Evolutionary conservation across 2,888 invertebrate genomes (phyloP).

Genomic region (Augiades crinisus): DNA sequence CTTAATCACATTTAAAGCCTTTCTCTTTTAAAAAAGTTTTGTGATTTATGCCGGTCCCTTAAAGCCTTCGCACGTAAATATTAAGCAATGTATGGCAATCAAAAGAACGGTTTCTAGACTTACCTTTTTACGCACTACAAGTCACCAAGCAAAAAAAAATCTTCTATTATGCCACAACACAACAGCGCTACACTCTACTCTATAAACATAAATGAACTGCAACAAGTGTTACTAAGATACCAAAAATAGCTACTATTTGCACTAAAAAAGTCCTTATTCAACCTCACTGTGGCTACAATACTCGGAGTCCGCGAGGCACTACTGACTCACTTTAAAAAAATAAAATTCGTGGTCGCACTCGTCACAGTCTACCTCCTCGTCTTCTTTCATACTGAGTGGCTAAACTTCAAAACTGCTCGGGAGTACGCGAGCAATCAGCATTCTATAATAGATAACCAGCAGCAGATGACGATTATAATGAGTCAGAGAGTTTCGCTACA

Average conservation of each 20-base stretch:
- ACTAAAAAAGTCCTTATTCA: neutral
- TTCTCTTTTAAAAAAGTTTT: no score
- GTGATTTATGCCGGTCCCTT: no score
- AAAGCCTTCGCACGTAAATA: no score
- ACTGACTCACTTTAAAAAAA: constrained; percentile 26
- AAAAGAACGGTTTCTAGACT: no score
- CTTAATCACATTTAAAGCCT: no score
- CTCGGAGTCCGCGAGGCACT: neutral
- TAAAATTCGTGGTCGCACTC: constrained; percentile 24
- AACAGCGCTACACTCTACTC: constrained; percentile 8
- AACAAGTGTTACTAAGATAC: constrained; percentile 15
- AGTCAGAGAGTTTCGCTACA: no score
- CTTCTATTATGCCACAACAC: constrained; percentile 12
- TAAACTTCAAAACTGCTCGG: neutral
- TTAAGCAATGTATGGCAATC: no score
- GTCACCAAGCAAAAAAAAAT: constrained; percentile 7
- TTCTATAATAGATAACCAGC: no score
- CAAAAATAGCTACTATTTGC: constrained; percentile 5
- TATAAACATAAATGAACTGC: neutral
- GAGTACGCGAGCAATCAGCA: neutral
- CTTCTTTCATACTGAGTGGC: constrained; percentile 12
- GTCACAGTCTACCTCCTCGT: constrained; percentile 20
- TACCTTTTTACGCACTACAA: constrained; percentile 2
- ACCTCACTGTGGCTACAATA: no score
- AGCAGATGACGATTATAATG: no score